Evolutionary conservation across 2,113 vertebrate genomes (phyloP).

Genomic region (Chamaetylas fuelleborni): DNA sequence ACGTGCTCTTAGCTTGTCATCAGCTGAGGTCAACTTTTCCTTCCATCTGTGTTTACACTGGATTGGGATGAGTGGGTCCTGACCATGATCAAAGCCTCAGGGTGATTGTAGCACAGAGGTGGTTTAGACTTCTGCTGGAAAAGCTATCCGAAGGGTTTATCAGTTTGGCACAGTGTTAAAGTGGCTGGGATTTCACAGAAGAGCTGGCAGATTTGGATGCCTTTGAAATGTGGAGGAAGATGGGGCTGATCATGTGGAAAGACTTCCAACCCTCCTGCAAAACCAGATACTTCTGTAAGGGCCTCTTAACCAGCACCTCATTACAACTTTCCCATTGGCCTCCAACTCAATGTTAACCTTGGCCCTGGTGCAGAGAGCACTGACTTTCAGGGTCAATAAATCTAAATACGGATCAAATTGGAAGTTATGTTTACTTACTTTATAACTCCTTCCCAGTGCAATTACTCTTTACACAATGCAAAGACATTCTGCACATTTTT

Average conservation of each 20-base stretch:
- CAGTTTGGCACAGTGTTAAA: neutral
- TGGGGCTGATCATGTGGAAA: neutral
- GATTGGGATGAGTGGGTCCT: neutral
- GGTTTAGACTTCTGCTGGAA: neutral
- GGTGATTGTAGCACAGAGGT: neutral
- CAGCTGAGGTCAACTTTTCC: neutral
- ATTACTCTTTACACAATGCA: slow-evolving; percentile 46
- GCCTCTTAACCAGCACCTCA: slow-evolving; percentile 9
- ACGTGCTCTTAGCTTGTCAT: neutral
- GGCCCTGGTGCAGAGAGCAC: slow-evolving; percentile 23
- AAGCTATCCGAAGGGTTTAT: neutral
- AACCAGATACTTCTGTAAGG: neutral
- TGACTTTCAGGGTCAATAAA: slow-evolving; percentile 62
- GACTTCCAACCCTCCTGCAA: neutral
- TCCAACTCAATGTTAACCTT: slow-evolving; percentile 52
- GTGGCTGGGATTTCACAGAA: neutral
- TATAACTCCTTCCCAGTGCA: slow-evolving; percentile 26
- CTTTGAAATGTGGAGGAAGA: slow-evolving; percentile 7
- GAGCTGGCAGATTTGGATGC: neutral
- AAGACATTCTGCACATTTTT: slow-evolving; percentile 28
- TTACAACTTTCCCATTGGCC: slow-evolving; percentile 29
- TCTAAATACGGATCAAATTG: slow-evolving; percentile 55
- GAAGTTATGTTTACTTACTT: slow-evolving; percentile 55
- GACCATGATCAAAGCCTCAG: neutral
- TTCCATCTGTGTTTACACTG: slow-evolving; percentile 10